A percentile compares a stretch with the other conserved stretches of the same genome.
Evolutionary conservation across 2,113 vertebrate genomes (phyloP).

Genomic region (Trichechus manatus): DNA sequence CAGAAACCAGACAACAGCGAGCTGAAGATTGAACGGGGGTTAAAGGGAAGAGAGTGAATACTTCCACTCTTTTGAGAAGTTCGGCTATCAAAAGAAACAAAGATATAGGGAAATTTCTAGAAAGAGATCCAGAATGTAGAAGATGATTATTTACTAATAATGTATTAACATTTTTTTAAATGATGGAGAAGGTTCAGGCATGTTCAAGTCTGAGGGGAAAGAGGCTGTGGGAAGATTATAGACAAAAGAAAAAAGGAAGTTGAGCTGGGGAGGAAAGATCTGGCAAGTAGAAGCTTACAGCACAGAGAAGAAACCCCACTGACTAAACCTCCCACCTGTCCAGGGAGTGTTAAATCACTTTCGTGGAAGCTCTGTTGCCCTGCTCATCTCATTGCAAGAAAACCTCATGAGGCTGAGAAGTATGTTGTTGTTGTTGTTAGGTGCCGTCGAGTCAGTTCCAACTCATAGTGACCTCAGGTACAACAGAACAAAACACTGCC

Average conservation of each 20-base stretch:
- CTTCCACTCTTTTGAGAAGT: not conserved
- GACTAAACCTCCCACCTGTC: not conserved
- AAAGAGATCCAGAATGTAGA: not conserved
- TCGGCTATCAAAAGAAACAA: conserved; percentile 6
- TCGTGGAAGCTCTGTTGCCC: not conserved
- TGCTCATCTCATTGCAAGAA: not conserved
- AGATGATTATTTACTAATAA: not conserved
- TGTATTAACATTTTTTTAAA: not conserved
- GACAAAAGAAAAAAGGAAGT: not conserved
- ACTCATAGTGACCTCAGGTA: too few relatives aligned
- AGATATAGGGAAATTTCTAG: not conserved
- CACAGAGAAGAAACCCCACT: not conserved
- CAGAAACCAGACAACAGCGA: not conserved
- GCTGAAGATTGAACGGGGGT: not conserved
- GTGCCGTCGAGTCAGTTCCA: too few relatives aligned
- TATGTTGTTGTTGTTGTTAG: not conserved
- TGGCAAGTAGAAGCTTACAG: not conserved
- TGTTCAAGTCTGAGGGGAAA: conserved; percentile 40
- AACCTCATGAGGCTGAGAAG: not conserved
- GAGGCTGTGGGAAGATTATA: conserved; percentile 45
- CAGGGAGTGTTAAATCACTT: not conserved
- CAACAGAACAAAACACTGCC: too few relatives aligned
- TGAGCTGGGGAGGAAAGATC: not conserved
- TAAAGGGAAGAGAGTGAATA: not conserved
- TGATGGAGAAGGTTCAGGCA: not conserved